phyloP scores from a whole-genome alignment of 2,888 invertebrate species.

The Cosmopolites sordidus region DNA sequence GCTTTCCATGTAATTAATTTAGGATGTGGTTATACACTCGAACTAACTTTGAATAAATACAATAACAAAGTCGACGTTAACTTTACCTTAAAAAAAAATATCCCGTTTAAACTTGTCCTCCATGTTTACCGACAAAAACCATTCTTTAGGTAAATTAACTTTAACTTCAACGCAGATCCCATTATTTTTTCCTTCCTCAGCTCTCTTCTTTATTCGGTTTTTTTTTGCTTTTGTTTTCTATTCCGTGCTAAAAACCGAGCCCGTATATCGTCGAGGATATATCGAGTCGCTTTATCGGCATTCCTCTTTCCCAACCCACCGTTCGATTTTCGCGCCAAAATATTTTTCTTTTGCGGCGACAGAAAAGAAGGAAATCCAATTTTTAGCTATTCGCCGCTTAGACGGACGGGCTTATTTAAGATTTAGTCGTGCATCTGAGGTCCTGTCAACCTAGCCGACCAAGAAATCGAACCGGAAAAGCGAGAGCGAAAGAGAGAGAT shows the following conservation, averaged over 20 bases:
- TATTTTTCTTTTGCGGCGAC: conserved; percentile 24
- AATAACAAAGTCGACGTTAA: too few species aligned
- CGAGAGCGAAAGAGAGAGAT: too few species aligned
- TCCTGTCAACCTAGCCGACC: too few species aligned
- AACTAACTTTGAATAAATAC: too few species aligned
- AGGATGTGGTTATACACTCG: too few species aligned
- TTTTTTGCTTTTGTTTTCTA: neutral
- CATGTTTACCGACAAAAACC: neutral
- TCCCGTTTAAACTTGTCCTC: too few species aligned
- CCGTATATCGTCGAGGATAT: neutral
- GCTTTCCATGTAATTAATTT: too few species aligned
- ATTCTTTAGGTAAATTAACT: neutral
- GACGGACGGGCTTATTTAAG: neutral
- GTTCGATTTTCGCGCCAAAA: neutral
- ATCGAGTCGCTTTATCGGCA: neutral
- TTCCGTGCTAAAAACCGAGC: neutral
- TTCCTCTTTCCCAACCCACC: neutral
- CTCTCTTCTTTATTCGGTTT: neutral
- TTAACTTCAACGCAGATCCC: neutral
- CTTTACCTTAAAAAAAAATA: too few species aligned
- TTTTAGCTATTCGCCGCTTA: conserved; percentile 30
- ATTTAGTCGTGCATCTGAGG: neutral
- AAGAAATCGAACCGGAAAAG: too few species aligned
- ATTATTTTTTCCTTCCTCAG: neutral
- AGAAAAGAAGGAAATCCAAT: conserved; percentile 26